These are phyloP conservation scores for Percina caprodes DNA, from an alignment of 2,113 vertebrate genomes.

Conservation along the genomic window DNA sequence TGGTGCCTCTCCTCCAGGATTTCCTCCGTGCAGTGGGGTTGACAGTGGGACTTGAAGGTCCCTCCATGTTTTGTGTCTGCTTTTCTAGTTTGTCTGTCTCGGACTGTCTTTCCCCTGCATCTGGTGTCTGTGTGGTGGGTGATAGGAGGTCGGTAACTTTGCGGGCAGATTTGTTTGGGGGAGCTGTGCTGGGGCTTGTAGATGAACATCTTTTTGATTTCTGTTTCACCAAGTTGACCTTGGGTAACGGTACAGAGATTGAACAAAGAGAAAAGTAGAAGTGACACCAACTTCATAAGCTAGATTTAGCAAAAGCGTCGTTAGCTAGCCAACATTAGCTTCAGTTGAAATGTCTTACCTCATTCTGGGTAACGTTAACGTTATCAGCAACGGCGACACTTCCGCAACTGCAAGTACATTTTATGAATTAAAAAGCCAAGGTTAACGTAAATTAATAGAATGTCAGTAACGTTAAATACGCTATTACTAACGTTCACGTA, in stretches of 20 bases:
- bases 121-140: background rate
- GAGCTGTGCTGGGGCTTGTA: slow-evolving; percentile 48
- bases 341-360: slow-evolving; percentile 55
- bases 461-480: background rate
- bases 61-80: slow-evolving; percentile 28
- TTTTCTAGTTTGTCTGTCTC: slow-evolving; percentile 27
- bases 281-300: background rate
- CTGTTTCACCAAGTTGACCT: slow-evolving; percentile 32
- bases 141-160: slow-evolving; percentile 24
- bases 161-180: slow-evolving; percentile 72
- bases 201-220: slow-evolving; percentile 68
- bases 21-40: slow-evolving; percentile 68
- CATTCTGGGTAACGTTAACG: background rate
- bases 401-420: slow-evolving; percentile 48
- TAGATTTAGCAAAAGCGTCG: background rate
- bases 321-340: background rate
- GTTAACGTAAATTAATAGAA: background rate
- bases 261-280: background rate
- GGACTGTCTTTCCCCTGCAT: slow-evolving; percentile 16
- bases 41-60: background rate
- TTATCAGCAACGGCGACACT: slow-evolving; percentile 18
- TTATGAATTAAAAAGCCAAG: background rate
- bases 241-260: background rate
- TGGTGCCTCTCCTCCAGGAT: slow-evolving; percentile 84
- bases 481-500: too few relatives aligned